These are phyloP conservation scores for Dicyrtoma fusca DNA, from an alignment of 2,888 invertebrate species.

Conservation along the genomic window DNA sequence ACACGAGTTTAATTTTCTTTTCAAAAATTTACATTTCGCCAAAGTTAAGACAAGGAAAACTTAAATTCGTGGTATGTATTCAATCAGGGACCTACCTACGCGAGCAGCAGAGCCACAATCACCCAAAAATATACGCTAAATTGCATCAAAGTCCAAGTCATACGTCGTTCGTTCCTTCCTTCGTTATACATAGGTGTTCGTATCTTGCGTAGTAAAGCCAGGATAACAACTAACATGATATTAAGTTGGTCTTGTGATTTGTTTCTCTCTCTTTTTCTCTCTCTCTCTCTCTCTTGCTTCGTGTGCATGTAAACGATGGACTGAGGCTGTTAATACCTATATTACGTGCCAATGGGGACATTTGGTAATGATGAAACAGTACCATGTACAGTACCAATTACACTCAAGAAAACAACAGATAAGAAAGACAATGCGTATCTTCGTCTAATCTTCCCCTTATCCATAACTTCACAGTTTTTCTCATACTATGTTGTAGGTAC, in stretches of 20 bases:
- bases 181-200: neutral
- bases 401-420: neutral
- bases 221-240: slow-evolving; percentile 22
- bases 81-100: too few relatives aligned
- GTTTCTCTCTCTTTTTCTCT: slow-evolving; percentile 5
- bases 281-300: slow-evolving; percentile 12
- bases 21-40: slow-evolving; percentile 12
- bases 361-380: slow-evolving; percentile 26
- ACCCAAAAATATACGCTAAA: too few relatives aligned
- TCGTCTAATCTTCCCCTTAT: neutral
- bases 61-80: neutral
- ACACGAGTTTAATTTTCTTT: slow-evolving; percentile 25
- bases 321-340: slow-evolving; percentile 15
- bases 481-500: slow-evolving; percentile 9
- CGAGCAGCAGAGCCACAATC: neutral
- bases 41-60: neutral
- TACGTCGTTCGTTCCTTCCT: too few relatives aligned
- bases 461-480: too few relatives aligned
- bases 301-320: slow-evolving; percentile 20
- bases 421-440: neutral
- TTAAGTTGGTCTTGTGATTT: slow-evolving; percentile 15
- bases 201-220: neutral
- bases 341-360: slow-evolving; percentile 25
- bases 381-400: slow-evolving; percentile 19
- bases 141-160: too few relatives aligned